A percentile compares a stretch with the other conserved stretches of the same genome.
These are phyloP conservation scores for Ia io DNA, from an alignment of 2,113 vertebrate species.

Conservation along the genomic window DNA sequence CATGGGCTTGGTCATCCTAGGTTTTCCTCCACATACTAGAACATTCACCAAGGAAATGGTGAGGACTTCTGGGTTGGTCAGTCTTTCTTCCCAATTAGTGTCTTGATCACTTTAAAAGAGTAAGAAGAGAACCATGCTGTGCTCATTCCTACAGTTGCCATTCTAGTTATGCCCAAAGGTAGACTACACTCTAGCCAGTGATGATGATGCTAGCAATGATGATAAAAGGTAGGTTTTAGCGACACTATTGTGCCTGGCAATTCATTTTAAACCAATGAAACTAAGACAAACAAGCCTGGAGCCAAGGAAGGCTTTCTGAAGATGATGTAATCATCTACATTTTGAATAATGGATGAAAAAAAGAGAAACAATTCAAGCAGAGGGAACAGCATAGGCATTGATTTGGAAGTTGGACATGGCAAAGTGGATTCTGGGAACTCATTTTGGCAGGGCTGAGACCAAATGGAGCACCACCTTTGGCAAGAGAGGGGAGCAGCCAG, in stretches of 20 bases:
- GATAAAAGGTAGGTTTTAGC: neutral
- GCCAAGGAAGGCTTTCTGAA: neutral
- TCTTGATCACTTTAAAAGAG: neutral
- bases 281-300: neutral
- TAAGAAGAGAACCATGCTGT: neutral
- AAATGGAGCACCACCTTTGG: neutral
- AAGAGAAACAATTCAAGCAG: neutral
- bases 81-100: neutral
- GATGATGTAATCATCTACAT: neutral
- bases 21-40: neutral
- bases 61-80: neutral
- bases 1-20: neutral
- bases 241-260: neutral
- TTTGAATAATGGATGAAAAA: neutral
- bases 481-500: neutral
- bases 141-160: neutral
- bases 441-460: neutral
- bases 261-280: conserved; percentile 3
- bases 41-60: neutral
- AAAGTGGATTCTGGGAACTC: neutral
- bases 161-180: neutral
- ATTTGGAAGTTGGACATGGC: neutral
- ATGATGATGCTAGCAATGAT: neutral
- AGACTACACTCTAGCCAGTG: neutral
- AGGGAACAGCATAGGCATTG: neutral